phyloP scores from a whole-genome alignment of 1,140 invertebrate species.

The Ceratina calcarata region DNA sequence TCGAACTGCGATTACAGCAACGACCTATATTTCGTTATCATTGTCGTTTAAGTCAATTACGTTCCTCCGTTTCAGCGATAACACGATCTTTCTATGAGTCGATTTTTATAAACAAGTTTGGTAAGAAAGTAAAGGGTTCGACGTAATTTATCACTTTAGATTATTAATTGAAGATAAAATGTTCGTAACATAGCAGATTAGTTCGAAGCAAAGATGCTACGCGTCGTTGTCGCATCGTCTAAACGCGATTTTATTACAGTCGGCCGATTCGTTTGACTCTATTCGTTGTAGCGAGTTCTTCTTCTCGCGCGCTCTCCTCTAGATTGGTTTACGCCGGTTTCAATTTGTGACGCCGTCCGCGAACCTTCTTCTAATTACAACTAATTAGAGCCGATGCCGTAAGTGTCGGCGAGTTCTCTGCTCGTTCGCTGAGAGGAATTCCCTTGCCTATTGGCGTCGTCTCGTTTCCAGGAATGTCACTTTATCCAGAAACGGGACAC shows the following conservation, averaged over 20 bases:
- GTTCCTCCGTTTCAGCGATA: slow-evolving; percentile 12
- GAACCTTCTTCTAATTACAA: slow-evolving; percentile 64
- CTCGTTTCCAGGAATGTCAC: slow-evolving; percentile 33
- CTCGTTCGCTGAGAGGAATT: slow-evolving; percentile 37
- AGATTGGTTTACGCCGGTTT: slow-evolving; percentile 47
- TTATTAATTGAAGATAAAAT: background rate
- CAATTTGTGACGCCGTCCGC: slow-evolving; percentile 57
- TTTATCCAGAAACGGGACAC: slow-evolving; percentile 22
- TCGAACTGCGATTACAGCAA: slow-evolving; percentile 35
- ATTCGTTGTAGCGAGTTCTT: slow-evolving; percentile 5
- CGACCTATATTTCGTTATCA: slow-evolving; percentile 42
- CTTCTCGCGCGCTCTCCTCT: slow-evolving; percentile 22
- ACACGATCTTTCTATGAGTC: background rate
- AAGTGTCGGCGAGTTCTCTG: slow-evolving; percentile 22
- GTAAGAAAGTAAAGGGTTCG: too few species aligned
- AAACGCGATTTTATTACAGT: slow-evolving; percentile 53
- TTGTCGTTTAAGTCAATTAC: slow-evolving; percentile 19
- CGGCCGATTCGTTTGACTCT: slow-evolving; percentile 65
- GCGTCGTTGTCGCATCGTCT: background rate
- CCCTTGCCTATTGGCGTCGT: slow-evolving; percentile 28
- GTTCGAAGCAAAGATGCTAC: too few species aligned
- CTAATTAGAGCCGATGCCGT: slow-evolving; percentile 55
- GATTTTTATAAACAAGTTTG: too few species aligned
- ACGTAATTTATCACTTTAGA: too few species aligned
- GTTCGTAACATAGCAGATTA: background rate